Evolutionary conservation across 1,140 invertebrate species (phyloP).

Genomic region (Drosophila asahinai): DNA sequence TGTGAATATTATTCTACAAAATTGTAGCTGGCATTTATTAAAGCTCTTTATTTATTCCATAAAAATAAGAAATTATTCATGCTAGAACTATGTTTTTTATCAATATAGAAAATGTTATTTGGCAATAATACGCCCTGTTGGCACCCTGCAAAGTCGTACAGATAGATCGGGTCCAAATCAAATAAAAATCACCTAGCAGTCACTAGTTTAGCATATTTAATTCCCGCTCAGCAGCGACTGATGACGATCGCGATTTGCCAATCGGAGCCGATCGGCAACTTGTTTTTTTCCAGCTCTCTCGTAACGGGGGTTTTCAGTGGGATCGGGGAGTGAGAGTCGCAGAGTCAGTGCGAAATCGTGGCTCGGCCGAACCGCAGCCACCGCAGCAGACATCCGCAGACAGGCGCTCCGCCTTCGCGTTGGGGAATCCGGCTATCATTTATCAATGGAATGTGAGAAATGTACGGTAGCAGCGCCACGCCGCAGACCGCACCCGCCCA

Average conservation of each 20-base stretch:
- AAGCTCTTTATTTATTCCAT: not conserved
- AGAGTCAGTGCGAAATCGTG: slow-evolving; percentile 66
- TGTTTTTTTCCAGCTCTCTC: slow-evolving; percentile 25
- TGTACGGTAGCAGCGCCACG: slow-evolving; percentile 24
- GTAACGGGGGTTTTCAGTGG: slow-evolving; percentile 37
- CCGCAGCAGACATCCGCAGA: slow-evolving; percentile 39
- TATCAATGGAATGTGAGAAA: slow-evolving; percentile 71
- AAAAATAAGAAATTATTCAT: not conserved
- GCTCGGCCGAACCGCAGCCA: slow-evolving; percentile 52
- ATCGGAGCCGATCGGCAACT: slow-evolving; percentile 43
- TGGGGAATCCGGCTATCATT: slow-evolving; percentile 66
- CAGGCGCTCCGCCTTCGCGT: slow-evolving; percentile 18
- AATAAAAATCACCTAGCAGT: slow-evolving; percentile 40
- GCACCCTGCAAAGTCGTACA: not conserved
- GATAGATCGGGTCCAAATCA: slow-evolving; percentile 2
- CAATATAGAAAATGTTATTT: no score
- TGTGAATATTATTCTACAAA: slow-evolving; percentile 1
- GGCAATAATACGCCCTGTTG: slow-evolving; percentile 4
- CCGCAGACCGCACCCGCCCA: slow-evolving; percentile 37
- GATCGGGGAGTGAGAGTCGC: slow-evolving; percentile 13
- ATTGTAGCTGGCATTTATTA: not conserved
- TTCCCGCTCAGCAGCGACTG: slow-evolving; percentile 11
- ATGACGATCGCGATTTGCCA: slow-evolving; percentile 45
- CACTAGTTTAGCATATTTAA: slow-evolving; percentile 43
- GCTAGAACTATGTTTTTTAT: no score